Conservation (phyloP, 2,113 vertebrate genomes). For the Pseudorhombus dupliciocellatus region DNA sequence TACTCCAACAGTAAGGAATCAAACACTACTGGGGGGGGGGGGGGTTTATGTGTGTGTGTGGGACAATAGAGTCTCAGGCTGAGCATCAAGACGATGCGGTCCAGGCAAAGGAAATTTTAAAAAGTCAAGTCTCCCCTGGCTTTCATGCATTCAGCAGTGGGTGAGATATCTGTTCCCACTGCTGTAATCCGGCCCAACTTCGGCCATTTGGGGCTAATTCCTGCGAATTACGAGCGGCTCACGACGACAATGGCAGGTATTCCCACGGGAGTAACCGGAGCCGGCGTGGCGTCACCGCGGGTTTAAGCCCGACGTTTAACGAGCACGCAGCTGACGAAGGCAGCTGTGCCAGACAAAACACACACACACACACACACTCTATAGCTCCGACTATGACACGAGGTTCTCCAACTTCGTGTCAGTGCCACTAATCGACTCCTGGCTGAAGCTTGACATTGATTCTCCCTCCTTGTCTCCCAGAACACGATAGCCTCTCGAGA, state of each 20-base stretch:
- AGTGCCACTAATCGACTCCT: conserved; percentile 18
- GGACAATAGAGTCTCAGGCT: conserved; percentile 11
- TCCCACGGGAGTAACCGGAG: conserved; percentile 78
- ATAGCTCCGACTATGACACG: conserved; percentile 15
- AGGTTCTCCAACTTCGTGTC: conserved; percentile 25
- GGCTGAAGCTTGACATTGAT: conserved; percentile 58
- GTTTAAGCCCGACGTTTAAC: conserved; percentile 77
- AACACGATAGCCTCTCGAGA: conserved; percentile 60
- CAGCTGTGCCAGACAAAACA: conserved; percentile 75
- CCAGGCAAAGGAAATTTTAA: neutral
- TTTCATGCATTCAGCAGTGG: neutral
- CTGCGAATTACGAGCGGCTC: conserved; percentile 70
- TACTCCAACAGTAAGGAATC: conserved; percentile 48
- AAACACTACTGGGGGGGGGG: conserved; percentile 20
- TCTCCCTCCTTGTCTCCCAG: conserved; percentile 41
- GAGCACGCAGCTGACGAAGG: conserved; percentile 75
- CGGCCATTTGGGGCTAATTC: conserved; percentile 67
- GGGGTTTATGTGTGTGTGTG: conserved; percentile 4
- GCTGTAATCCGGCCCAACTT: conserved; percentile 38
- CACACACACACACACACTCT: conserved; percentile 9
- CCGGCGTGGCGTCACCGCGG: conserved; percentile 67
- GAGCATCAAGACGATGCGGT: neutral
- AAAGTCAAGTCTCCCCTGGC: neutral
- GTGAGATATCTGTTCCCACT: conserved; percentile 1
- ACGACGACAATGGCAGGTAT: conserved; percentile 77